Conservation (phyloP, 2,113 vertebrate species). For the Hassar affinis region DNA sequence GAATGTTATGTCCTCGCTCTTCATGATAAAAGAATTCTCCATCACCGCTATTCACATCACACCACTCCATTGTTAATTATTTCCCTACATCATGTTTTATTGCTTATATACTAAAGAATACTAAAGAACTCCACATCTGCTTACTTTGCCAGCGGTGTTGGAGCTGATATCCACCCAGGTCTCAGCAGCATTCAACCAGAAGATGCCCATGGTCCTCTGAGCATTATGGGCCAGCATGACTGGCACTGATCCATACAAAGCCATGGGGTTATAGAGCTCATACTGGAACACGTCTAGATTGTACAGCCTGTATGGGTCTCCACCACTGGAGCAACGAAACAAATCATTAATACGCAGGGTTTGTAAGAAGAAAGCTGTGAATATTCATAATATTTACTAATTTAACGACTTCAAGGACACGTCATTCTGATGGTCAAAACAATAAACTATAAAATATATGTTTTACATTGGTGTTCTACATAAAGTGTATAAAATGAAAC, state of each 20-base stretch:
- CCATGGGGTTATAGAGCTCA: conserved; percentile 89
- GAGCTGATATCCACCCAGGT: conserved; percentile 95
- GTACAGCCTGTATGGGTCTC: conserved; percentile 88
- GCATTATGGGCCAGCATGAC: conserved; percentile 83
- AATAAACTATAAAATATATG: no score
- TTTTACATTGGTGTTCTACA: no score
- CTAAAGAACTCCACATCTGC: not conserved
- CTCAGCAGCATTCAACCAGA: conserved; percentile 93
- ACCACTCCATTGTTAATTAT: not conserved
- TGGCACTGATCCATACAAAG: conserved; percentile 86
- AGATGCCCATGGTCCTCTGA: conserved; percentile 82
- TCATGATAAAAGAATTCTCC: no score
- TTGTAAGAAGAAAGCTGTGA: not conserved
- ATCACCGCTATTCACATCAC: no score
- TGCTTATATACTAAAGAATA: not conserved
- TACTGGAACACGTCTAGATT: conserved; percentile 98
- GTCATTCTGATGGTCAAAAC: not conserved
- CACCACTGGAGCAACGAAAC: conserved; percentile 70
- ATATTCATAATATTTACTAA: not conserved
- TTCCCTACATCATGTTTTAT: not conserved
- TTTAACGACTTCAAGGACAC: not conserved
- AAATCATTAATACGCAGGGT: not conserved
- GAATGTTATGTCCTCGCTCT: no score
- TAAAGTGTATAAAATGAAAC: not conserved
- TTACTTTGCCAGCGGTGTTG: conserved; percentile 89